These are phyloP conservation scores for human (Homo sapiens) DNA, from an alignment of 2,113 vertebrate species.

Conservation along the genomic window GRCh38 chr3:6848001-6848500, in stretches of 20 bases:
- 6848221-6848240: neutral
- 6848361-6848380: too few species aligned
- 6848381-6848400: too few species aligned
- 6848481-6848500: neutral
- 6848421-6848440: too few species aligned
- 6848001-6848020: neutral
- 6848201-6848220: neutral
- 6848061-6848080: neutral
- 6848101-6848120: neutral
- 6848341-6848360: too few species aligned
- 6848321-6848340: too few species aligned
- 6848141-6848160: neutral
- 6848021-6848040: neutral
- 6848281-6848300: too few species aligned
- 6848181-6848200: neutral
- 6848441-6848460: neutral
- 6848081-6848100: neutral
- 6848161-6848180: neutral
- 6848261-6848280: neutral
- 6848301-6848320: too few species aligned
- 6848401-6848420: too few species aligned
- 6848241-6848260: neutral
- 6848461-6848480: constrained; percentile 22
- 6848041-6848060: neutral
- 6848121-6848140: neutral